Conservation (phyloP, 2,888 invertebrate genomes). For the Tolmerus cingulatus region DNA sequence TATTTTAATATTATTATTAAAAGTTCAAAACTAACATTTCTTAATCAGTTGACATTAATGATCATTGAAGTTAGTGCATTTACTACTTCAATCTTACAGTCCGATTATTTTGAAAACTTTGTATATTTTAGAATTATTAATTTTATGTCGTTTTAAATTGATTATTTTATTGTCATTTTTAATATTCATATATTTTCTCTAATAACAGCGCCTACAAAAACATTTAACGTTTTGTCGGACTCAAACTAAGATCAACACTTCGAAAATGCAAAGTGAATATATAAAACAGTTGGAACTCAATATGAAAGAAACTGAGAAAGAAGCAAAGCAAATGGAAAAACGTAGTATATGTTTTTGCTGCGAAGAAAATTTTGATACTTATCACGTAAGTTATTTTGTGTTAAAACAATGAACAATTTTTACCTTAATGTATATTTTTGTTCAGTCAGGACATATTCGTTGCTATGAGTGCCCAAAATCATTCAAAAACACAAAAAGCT, state of each 20-base stretch:
- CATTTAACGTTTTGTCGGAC: constrained; percentile 60
- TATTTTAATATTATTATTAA: background rate
- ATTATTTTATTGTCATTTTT: background rate
- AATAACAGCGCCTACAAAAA: constrained; percentile 55
- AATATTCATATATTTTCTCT: background rate
- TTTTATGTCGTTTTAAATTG: too few species aligned
- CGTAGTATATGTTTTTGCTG: constrained; percentile 62
- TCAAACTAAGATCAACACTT: constrained; percentile 57
- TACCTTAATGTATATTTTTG: background rate
- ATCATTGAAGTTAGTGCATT: too few species aligned
- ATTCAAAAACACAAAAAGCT: constrained; percentile 73
- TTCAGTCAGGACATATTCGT: constrained; percentile 61
- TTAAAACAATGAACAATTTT: background rate
- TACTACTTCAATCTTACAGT: too few species aligned
- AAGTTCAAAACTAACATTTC: too few species aligned
- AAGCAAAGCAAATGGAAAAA: constrained; percentile 58
- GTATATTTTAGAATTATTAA: too few species aligned
- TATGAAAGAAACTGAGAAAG: constrained; percentile 59
- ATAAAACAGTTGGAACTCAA: constrained; percentile 57
- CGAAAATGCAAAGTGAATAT: constrained; percentile 51
- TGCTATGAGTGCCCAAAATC: constrained; percentile 74
- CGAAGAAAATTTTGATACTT: constrained; percentile 61
- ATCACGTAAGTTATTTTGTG: constrained; percentile 56
- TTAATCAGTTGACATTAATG: too few species aligned
- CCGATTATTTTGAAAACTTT: too few species aligned